phyloP scores from a whole-genome alignment of 2,888 invertebrate species.

The Heliconius hortense region DNA sequence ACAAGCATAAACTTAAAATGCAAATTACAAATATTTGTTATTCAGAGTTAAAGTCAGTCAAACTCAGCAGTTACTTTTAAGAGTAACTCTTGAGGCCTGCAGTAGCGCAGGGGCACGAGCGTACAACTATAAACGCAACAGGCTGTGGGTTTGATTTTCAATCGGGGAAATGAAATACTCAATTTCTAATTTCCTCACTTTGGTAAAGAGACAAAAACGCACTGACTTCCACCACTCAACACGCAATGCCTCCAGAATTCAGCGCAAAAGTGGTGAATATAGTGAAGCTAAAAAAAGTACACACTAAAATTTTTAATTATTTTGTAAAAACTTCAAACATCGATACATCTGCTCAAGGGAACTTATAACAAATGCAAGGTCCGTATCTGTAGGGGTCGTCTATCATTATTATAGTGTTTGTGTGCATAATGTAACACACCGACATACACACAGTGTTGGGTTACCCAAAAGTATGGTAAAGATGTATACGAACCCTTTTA shows the following conservation, averaged over 20 bases:
- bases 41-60: too few species aligned
- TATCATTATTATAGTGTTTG: constrained; percentile 16
- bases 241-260: neutral
- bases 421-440: constrained; percentile 9
- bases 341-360: neutral
- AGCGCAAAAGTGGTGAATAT: neutral
- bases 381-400: neutral
- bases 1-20: too few species aligned
- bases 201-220: neutral
- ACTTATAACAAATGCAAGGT: neutral
- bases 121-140: too few species aligned
- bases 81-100: too few species aligned
- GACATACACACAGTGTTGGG: neutral
- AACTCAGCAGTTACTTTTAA: too few species aligned
- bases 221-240: neutral
- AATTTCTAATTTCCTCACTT: neutral
- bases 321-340: neutral
- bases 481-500: constrained; percentile 29
- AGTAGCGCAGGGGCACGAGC: too few species aligned
- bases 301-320: neutral
- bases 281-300: neutral
- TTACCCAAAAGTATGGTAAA: constrained; percentile 10
- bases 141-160: neutral
- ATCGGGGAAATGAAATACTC: neutral
- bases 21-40: too few species aligned